A percentile compares a stretch with the other conserved stretches of the same genome.
Evolutionary conservation across 1,140 invertebrate genomes (phyloP).

Genomic region (Drosophila kikkawai): DNA sequence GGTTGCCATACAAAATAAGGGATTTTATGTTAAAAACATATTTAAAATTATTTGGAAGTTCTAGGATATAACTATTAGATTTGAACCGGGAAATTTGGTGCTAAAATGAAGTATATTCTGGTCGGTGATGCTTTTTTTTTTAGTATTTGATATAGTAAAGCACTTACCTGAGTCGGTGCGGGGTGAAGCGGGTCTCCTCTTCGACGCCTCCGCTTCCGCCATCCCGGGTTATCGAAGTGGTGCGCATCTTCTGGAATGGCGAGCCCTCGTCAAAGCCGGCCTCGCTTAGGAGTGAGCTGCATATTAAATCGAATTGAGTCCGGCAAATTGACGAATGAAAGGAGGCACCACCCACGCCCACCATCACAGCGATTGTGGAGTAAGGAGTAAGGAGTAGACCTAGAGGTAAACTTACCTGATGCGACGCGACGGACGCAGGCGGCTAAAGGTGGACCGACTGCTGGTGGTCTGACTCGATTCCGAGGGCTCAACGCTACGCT

Average conservation of each 20-base stretch:
- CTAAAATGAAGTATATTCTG: background rate
- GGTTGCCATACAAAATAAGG: background rate
- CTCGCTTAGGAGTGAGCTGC: slow-evolving; percentile 88
- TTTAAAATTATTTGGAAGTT: background rate
- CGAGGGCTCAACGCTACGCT: slow-evolving; percentile 90
- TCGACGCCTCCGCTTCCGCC: slow-evolving; percentile 84
- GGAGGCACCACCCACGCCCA: too few relatives aligned
- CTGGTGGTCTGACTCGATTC: slow-evolving; percentile 87
- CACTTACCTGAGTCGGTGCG: slow-evolving; percentile 89
- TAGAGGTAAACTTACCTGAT: slow-evolving; percentile 64
- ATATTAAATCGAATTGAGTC: slow-evolving; percentile 40
- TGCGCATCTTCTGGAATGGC: slow-evolving; percentile 86
- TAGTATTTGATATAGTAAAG: background rate
- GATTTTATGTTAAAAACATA: background rate
- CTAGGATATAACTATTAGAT: background rate
- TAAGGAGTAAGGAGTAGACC: background rate
- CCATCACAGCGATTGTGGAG: background rate
- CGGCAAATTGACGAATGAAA: background rate
- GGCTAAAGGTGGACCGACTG: slow-evolving; percentile 77
- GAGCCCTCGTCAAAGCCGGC: slow-evolving; percentile 91
- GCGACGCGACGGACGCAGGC: slow-evolving; percentile 72
- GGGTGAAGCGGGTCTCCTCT: slow-evolving; percentile 87
- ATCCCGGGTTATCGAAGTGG: slow-evolving; percentile 86
- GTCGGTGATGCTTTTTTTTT: background rate
- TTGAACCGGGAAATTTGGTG: background rate